phyloP scores from a whole-genome alignment of 2,797 vertebrate genomes.

The Oryzias sinensis region DNA sequence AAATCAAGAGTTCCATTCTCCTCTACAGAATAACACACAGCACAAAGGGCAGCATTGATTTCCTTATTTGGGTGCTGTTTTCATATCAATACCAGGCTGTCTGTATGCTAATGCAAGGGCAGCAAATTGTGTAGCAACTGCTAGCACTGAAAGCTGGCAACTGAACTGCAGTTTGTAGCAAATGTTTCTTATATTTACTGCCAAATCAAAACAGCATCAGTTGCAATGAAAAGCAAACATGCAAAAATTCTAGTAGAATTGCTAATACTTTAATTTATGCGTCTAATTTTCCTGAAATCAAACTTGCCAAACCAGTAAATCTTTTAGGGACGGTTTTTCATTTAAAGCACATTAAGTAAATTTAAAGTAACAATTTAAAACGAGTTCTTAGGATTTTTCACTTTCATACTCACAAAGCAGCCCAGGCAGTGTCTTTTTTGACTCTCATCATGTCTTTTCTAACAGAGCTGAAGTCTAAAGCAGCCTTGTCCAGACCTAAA shows the following conservation, averaged over 20 bases:
- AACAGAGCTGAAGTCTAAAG: conserved; percentile 86
- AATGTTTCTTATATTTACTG: not conserved
- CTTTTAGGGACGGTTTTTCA: too few species aligned
- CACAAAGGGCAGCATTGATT: conserved; percentile 15
- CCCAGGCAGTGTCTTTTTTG: conserved; percentile 81
- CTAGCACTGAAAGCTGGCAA: not conserved
- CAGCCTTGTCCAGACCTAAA: conserved; percentile 89
- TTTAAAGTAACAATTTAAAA: not conserved
- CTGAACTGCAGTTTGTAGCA: not conserved
- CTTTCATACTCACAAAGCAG: conserved; percentile 80
- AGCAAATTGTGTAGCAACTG: conserved; percentile 3
- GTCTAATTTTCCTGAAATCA: too few species aligned
- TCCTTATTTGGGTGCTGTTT: conserved; percentile 16
- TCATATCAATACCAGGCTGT: conserved; percentile 10
- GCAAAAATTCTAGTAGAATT: not conserved
- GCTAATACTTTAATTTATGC: too few species aligned
- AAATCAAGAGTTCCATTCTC: conserved; percentile 15
- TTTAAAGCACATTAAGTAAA: not conserved
- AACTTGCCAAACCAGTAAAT: too few species aligned
- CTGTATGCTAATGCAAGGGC: conserved; percentile 8
- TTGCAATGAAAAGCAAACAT: not conserved
- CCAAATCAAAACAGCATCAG: not conserved
- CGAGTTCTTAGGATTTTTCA: not conserved
- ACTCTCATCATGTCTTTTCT: conserved; percentile 81
- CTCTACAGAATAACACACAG: conserved; percentile 8